Conservation (phyloP, 2,797 vertebrate genomes). For the Oophaga sylvatica region DNA sequence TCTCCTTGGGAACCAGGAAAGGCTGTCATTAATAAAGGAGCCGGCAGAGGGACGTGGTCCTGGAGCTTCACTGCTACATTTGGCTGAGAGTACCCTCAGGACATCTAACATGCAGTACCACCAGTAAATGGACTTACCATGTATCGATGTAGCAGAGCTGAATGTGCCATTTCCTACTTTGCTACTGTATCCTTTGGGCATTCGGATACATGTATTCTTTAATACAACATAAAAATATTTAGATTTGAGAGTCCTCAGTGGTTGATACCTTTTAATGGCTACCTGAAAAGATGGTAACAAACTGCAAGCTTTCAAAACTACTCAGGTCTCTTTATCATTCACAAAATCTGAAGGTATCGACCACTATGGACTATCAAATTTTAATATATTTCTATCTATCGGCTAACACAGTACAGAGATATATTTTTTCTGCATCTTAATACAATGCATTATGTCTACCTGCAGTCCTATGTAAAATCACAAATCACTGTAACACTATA, state of each 20-base stretch:
- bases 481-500: not conserved
- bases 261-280: too few relatives aligned
- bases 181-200: not conserved
- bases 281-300: too few relatives aligned
- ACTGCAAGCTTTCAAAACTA: too few relatives aligned
- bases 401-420: too few relatives aligned
- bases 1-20: not conserved
- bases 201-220: not conserved
- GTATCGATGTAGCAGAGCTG: not conserved
- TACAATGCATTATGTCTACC: not conserved
- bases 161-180: not conserved
- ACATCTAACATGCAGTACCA: not conserved
- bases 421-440: too few relatives aligned
- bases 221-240: not conserved
- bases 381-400: not conserved
- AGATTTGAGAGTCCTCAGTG: too few relatives aligned
- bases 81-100: not conserved
- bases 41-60: not conserved
- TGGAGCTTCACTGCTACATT: not conserved
- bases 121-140: not conserved
- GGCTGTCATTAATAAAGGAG: not conserved
- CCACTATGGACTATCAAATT: too few relatives aligned
- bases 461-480: slow-evolving; percentile 7
- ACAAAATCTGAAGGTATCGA: too few relatives aligned
- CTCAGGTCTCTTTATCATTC: too few relatives aligned